Evolutionary conservation across 1,140 invertebrate genomes (phyloP), one percentile per base, ranked within the genome.

Genomic region (Oryctes rhinoceros): DNA sequence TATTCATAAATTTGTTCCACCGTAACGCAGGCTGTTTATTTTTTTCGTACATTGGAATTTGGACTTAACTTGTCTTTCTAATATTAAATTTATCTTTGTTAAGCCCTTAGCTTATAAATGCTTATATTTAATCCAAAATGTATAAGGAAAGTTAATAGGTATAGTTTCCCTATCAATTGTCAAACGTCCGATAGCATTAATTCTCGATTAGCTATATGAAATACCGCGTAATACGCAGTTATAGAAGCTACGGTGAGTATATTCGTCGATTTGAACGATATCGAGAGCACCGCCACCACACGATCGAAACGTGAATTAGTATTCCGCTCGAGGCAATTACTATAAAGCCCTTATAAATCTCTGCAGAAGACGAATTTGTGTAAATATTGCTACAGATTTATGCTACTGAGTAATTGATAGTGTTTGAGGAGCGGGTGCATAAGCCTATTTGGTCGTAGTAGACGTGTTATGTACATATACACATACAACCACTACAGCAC

Each of bases 391-490:
- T 78, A n/a, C 59, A 48, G 67, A 80, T 78, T 74, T 80, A 74
- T 65, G 49, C 24, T 49, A 80, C 71, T n/a, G 80, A 80, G 78
- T 80, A 80, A 80, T 80, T 80, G 80, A 80, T 80, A 65, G 75
- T 78, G 80, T 80, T 80, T 80, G 80, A 78, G 76, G 24, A 80
- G 53, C 39, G 75, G 75, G 75, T 49, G 75, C 75, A 76, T 76
- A 76, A 76, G 75, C 75, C 75, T 10, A 47, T 0, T 30, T 30
- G 44, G 18, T 74, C 24, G 65, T 9, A 71, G 18, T 10, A 37
- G 75, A 39, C 75, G 35, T n/a, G n/a, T 3, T 18, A 18, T 24
- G 24, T 7, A 44, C 9, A 24, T 24, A 74, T 7, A 44, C 5
- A 10, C 9, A 10, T 10, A 44, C 39, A 7, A 44, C 39, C 9